phyloP scores from a whole-genome alignment of 2,797 vertebrate genomes.

The Hydrophis major region DNA sequence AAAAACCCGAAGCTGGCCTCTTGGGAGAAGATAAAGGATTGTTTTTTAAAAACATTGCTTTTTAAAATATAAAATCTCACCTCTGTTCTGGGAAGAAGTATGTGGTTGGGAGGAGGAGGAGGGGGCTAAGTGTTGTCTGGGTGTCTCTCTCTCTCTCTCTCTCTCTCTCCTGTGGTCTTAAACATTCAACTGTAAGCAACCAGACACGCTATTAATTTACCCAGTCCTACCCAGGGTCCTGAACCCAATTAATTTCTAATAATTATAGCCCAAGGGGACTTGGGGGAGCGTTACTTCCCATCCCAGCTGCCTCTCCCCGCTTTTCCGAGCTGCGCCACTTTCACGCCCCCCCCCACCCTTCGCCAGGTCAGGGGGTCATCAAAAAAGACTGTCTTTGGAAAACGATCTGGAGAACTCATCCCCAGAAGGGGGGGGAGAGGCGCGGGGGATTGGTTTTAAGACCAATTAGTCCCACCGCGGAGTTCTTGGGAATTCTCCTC shows the following conservation, averaged over 20 bases:
- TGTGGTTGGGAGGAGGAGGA: too few species aligned
- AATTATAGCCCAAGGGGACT: constrained; percentile 88
- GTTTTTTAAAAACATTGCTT: background rate
- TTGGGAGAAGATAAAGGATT: background rate
- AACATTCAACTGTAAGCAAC: constrained; percentile 80
- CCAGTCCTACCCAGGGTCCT: constrained; percentile 80
- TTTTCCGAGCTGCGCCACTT: constrained; percentile 73
- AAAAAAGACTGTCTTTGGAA: constrained; percentile 86
- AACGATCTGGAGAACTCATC: constrained; percentile 80
- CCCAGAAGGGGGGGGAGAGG: constrained; percentile 71
- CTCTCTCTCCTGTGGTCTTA: constrained; percentile 71
- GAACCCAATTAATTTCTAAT: constrained; percentile 97
- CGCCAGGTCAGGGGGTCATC: constrained; percentile 80
- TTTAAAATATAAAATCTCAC: background rate
- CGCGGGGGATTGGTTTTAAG: constrained; percentile 81
- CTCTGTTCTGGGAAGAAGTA: background rate
- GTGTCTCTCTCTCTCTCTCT: constrained; percentile 66
- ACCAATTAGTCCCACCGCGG: constrained; percentile 83
- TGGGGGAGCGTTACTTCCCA: constrained; percentile 65
- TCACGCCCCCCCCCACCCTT: constrained; percentile 67
- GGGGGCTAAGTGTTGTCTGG: constrained; percentile 50
- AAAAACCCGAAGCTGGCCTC: background rate
- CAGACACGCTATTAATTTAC: constrained; percentile 85
- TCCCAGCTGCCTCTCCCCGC: constrained; percentile 57
- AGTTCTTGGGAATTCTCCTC: constrained; percentile 71